Evolutionary conservation across 2,113 vertebrate species (phyloP).

Genomic region (Pseudopodoces humilis): DNA sequence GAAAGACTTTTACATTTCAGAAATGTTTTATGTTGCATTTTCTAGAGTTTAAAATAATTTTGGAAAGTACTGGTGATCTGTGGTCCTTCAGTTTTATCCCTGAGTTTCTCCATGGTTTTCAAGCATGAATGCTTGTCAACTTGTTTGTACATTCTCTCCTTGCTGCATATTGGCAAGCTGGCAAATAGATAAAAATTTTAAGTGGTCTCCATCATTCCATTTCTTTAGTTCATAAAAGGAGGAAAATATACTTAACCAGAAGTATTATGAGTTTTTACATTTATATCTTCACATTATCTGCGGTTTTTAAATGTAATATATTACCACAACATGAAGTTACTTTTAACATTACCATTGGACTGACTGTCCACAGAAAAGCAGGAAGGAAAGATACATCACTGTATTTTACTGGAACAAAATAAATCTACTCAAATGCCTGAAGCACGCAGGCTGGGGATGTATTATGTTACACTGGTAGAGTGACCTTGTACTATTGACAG

Average conservation of each 20-base stretch:
- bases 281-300: neutral
- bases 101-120: neutral
- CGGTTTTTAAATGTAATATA: neutral
- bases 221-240: neutral
- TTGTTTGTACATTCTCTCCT: neutral
- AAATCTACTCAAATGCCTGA: neutral
- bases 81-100: neutral
- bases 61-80: neutral
- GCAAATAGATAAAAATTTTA: neutral
- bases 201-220: neutral
- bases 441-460: neutral
- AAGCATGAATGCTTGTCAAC: neutral
- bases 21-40: neutral
- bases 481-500: constrained; percentile 6
- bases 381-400: neutral
- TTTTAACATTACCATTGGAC: neutral
- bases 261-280: neutral
- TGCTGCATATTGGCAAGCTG: neutral
- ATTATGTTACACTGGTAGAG: neutral
- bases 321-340: neutral
- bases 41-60: neutral
- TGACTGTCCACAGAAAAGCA: neutral
- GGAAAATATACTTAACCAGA: neutral
- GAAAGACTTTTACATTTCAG: neutral
- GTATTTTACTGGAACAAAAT: constrained; percentile 2